These are phyloP conservation scores for Doryteuthis pealeii DNA, from an alignment of 1,140 invertebrate species.

Conservation along the genomic window DNA sequence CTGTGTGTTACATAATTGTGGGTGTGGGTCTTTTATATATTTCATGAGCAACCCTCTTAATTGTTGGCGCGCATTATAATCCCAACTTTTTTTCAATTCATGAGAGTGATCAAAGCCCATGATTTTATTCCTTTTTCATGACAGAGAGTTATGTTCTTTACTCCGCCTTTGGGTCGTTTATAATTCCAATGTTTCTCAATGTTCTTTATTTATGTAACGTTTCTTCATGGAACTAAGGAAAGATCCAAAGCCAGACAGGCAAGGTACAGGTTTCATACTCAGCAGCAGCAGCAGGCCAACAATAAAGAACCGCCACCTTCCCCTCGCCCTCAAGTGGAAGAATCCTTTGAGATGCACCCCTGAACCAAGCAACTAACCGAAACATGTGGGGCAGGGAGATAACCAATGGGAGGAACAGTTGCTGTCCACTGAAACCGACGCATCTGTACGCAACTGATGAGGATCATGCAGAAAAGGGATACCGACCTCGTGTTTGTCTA, in stretches of 20 bases:
- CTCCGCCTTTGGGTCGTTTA: conserved; percentile 92
- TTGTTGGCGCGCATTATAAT: conserved; percentile 56
- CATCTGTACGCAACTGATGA: conserved; percentile 1
- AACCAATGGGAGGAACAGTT: neutral
- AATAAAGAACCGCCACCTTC: neutral
- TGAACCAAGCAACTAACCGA: conserved; percentile 1
- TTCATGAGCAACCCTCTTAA: conserved; percentile 58
- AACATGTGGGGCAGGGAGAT: conserved; percentile 1
- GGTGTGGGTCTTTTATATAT: conserved; percentile 59
- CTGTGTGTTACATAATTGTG: conserved; percentile 55
- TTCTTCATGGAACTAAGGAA: conserved; percentile 76
- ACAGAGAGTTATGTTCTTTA: conserved; percentile 89
- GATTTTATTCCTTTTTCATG: conserved; percentile 59
- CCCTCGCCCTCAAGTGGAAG: neutral
- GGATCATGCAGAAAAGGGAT: neutral
- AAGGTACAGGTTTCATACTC: conserved; percentile 12
- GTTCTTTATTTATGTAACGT: conserved; percentile 94
- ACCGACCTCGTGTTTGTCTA: neutral
- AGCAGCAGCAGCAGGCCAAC: neutral
- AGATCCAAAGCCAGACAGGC: conserved; percentile 33
- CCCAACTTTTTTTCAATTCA: conserved; percentile 46
- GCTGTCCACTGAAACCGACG: neutral
- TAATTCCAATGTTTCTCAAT: conserved; percentile 94
- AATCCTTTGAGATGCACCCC: neutral
- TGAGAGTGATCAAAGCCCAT: conserved; percentile 37